phyloP scores from a whole-genome alignment of 2,113 vertebrate species.

The Stigmatopora nigra region DNA sequence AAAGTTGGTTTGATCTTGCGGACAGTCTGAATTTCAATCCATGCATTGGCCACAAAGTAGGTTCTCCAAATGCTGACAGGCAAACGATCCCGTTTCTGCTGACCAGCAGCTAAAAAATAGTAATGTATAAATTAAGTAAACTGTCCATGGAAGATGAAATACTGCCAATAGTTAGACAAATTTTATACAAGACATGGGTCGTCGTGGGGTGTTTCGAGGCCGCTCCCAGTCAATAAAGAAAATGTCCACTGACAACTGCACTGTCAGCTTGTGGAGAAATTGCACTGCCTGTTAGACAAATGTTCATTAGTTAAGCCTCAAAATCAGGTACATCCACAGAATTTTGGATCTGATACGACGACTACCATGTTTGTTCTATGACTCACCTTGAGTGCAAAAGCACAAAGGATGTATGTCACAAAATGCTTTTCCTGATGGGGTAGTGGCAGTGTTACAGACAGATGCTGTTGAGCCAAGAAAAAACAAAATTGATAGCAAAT shows the following conservation, averaged over 20 bases:
- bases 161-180: neutral
- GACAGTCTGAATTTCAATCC: slow-evolving; percentile 93
- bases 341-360: neutral
- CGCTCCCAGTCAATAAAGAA: slow-evolving; percentile 98
- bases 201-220: slow-evolving; percentile 79
- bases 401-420: slow-evolving; percentile 83
- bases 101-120: slow-evolving; percentile 65
- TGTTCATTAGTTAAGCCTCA: neutral
- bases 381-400: slow-evolving; percentile 86
- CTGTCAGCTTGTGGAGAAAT: slow-evolving; percentile 81
- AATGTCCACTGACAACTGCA: slow-evolving; percentile 83
- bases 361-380: neutral
- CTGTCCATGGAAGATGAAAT: neutral
- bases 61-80: slow-evolving; percentile 98
- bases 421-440: slow-evolving; percentile 82
- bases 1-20: slow-evolving; percentile 90
- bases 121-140: slow-evolving; percentile 12
- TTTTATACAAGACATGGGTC: slow-evolving; percentile 78
- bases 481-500: neutral
- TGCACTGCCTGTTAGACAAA: slow-evolving; percentile 74
- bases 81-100: slow-evolving; percentile 67
- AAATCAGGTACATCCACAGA: neutral
- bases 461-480: slow-evolving; percentile 81
- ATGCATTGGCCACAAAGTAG: slow-evolving; percentile 95
- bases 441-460: slow-evolving; percentile 82